Evolutionary conservation across 2,113 vertebrate species (phyloP).

Genomic region (Zosterops lateralis): DNA sequence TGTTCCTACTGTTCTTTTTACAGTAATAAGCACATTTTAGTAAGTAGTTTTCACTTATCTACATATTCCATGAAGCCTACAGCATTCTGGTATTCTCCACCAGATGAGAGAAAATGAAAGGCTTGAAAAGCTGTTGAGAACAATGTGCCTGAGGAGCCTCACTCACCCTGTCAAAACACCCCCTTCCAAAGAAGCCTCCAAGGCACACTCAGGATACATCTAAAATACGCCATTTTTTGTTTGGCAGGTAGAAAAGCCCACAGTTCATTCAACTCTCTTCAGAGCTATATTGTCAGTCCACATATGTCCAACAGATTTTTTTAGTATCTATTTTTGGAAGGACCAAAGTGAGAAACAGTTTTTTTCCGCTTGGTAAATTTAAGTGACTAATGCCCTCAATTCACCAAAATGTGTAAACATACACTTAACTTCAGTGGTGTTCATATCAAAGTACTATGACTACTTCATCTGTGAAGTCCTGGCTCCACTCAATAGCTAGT

Average conservation of each 20-base stretch:
- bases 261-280: not conserved
- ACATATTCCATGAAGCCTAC: not conserved
- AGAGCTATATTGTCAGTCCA: not conserved
- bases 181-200: not conserved
- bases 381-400: conserved; percentile 16
- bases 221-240: not conserved
- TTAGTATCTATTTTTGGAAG: conserved; percentile 50
- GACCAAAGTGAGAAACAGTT: conserved; percentile 45
- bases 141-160: not conserved
- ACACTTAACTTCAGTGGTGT: not conserved
- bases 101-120: not conserved
- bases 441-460: not conserved
- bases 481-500: not conserved
- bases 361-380: conserved; percentile 23
- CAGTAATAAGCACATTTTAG: not conserved
- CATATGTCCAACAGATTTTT: conserved; percentile 61
- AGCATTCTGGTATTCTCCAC: not conserved
- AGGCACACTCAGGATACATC: not conserved
- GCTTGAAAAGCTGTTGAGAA: not conserved
- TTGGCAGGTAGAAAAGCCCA: conserved; percentile 41
- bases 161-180: not conserved
- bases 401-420: conserved; percentile 27
- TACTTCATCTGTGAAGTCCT: not conserved
- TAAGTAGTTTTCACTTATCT: not conserved
- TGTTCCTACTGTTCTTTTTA: not conserved